phyloP scores from a whole-genome alignment of 2,113 vertebrate species.

The Chaetura pelagica region DNA sequence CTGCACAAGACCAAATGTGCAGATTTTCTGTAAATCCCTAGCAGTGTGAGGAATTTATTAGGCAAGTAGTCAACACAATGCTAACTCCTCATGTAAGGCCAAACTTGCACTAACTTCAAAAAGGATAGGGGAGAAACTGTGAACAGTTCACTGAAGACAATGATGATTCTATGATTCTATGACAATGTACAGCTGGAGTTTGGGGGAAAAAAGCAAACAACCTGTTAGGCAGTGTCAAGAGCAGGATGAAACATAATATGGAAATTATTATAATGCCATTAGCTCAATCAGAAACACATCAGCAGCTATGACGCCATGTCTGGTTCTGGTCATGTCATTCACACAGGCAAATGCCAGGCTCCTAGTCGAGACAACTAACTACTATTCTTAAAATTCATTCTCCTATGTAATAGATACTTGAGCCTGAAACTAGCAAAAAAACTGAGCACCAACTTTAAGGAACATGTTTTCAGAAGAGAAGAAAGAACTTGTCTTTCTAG shows the following conservation, averaged over 20 bases:
- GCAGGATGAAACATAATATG: background rate
- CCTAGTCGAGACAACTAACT: background rate
- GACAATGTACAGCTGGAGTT: background rate
- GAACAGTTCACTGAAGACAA: background rate
- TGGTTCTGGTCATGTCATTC: slow-evolving; percentile 3
- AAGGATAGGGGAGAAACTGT: background rate
- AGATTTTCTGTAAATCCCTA: background rate
- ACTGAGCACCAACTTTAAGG: background rate
- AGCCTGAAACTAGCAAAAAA: background rate
- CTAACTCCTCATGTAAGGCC: background rate
- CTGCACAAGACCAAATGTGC: rapidly evolving
- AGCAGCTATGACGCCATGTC: slow-evolving; percentile 20
- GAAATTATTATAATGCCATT: slow-evolving; percentile 51
- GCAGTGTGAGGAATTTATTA: background rate
- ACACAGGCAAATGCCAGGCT: slow-evolving; percentile 30
- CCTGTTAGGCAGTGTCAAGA: background rate
- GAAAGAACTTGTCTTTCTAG: background rate
- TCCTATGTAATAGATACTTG: background rate
- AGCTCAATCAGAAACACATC: slow-evolving; percentile 41
- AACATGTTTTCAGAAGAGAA: background rate
- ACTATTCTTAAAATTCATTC: background rate
- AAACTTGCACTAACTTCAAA: background rate
- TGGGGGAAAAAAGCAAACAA: background rate
- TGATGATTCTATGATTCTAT: too few relatives aligned
- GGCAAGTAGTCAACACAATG: background rate